These are phyloP conservation scores for Nineta flava DNA, from an alignment of 2,888 invertebrate genomes.

Conservation along the genomic window DNA sequence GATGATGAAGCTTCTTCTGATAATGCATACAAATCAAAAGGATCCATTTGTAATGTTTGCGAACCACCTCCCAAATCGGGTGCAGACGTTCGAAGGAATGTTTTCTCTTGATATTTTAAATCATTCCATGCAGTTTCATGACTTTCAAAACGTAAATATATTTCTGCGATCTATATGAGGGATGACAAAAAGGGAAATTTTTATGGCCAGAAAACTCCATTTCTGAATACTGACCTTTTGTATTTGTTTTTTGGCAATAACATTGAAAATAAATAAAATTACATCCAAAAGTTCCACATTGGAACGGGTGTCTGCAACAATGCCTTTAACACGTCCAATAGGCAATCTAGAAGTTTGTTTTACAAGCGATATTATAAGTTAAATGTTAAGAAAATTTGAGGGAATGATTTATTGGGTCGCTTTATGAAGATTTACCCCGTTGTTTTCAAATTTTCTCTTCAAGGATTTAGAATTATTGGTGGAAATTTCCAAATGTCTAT, in stretches of 20 bases:
- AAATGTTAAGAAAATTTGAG: too few species aligned
- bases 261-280: slow-evolving; percentile 2
- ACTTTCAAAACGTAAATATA: neutral
- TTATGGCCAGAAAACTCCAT: too few species aligned
- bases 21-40: slow-evolving; percentile 3
- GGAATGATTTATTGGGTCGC: neutral
- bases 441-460: too few species aligned
- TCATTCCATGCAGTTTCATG: slow-evolving; percentile 1
- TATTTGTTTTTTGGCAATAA: slow-evolving; percentile 3
- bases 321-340: neutral
- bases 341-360: neutral
- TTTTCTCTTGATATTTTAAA: slow-evolving; percentile 3
- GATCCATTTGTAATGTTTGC: neutral
- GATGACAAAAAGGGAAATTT: too few species aligned
- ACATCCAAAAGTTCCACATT: slow-evolving; percentile 2
- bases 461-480: too few species aligned
- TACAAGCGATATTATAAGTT: neutral
- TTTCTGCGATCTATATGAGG: slow-evolving; percentile 2
- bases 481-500: too few species aligned
- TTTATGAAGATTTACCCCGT: neutral
- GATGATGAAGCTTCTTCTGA: neutral
- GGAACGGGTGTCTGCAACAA: neutral
- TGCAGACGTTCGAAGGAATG: neutral
- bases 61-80: neutral
- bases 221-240: neutral